Percentiles rank a stretch among this genome's conserved stretches.
phyloP scores from a whole-genome alignment of 2,888 invertebrate species.

The Heliconius cydno region DNA sequence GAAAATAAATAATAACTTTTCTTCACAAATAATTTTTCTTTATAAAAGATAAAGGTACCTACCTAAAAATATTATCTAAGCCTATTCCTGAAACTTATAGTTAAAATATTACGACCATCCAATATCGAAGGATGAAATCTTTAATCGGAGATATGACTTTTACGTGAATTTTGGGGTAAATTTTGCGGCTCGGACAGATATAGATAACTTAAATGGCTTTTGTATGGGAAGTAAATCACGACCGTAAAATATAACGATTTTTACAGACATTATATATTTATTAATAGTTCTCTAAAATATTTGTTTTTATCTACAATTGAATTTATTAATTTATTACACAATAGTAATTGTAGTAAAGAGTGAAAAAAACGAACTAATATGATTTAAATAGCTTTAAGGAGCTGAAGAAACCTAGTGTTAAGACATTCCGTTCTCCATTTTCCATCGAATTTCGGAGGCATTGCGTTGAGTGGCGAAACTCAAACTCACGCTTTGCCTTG shows the following conservation, averaged over 20 bases:
- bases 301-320: neutral
- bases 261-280: slow-evolving; percentile 7
- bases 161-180: slow-evolving; percentile 61
- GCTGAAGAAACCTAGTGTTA: too few relatives aligned
- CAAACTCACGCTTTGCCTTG: too few relatives aligned
- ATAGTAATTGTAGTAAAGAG: too few relatives aligned
- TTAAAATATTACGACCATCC: slow-evolving; percentile 81
- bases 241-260: slow-evolving; percentile 14
- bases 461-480: too few relatives aligned
- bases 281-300: slow-evolving; percentile 3
- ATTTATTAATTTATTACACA: neutral
- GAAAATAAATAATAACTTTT: too few relatives aligned
- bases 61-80: neutral
- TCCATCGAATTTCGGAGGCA: too few relatives aligned
- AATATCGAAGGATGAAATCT: slow-evolving; percentile 79
- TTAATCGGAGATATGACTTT: slow-evolving; percentile 71
- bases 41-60: neutral
- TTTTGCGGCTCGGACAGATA: slow-evolving; percentile 54
- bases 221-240: slow-evolving; percentile 26
- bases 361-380: too few relatives aligned
- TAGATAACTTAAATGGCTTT: slow-evolving; percentile 38
- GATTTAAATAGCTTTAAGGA: too few relatives aligned
- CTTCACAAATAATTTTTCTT: neutral
- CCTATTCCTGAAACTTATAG: slow-evolving; percentile 44
- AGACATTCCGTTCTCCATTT: too few relatives aligned